Conservation (phyloP, 2,888 invertebrate genomes). For the Netelia inedita region DNA sequence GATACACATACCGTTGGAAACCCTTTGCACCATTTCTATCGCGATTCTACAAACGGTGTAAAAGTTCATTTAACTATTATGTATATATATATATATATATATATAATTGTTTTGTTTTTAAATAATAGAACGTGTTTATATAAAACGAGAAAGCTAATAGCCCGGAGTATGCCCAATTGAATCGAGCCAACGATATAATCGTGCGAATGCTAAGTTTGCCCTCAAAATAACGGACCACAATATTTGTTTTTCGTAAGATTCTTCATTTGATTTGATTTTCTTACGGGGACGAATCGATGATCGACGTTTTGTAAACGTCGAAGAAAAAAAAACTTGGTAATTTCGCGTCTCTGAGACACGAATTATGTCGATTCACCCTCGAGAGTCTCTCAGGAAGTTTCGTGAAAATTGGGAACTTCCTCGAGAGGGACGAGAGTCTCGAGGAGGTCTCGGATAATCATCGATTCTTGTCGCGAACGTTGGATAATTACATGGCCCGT, state of each 20-base stretch:
- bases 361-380: background rate
- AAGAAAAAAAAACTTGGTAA: background rate
- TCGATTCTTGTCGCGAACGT: slow-evolving; percentile 51
- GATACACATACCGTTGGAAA: slow-evolving; percentile 10
- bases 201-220: slow-evolving; percentile 12
- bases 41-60: slow-evolving; percentile 29
- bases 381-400: slow-evolving; percentile 30
- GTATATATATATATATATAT: slow-evolving; percentile 23
- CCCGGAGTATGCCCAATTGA: slow-evolving; percentile 45
- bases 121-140: slow-evolving; percentile 21
- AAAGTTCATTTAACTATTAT: slow-evolving; percentile 29
- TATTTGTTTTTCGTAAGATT: background rate
- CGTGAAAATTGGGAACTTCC: background rate
- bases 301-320: slow-evolving; percentile 36
- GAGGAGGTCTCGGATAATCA: slow-evolving; percentile 6
- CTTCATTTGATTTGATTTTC: slow-evolving; percentile 1
- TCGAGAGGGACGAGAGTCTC: slow-evolving; percentile 23
- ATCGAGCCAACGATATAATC: slow-evolving; percentile 47
- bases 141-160: slow-evolving; percentile 60
- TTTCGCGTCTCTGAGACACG: slow-evolving; percentile 10
- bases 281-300: background rate
- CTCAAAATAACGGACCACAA: slow-evolving; percentile 33
- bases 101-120: slow-evolving; percentile 1
- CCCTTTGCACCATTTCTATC: slow-evolving; percentile 46
- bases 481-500: slow-evolving; percentile 58